Conservation (phyloP, 2,113 vertebrate species). For the Albula goreensis region DNA sequence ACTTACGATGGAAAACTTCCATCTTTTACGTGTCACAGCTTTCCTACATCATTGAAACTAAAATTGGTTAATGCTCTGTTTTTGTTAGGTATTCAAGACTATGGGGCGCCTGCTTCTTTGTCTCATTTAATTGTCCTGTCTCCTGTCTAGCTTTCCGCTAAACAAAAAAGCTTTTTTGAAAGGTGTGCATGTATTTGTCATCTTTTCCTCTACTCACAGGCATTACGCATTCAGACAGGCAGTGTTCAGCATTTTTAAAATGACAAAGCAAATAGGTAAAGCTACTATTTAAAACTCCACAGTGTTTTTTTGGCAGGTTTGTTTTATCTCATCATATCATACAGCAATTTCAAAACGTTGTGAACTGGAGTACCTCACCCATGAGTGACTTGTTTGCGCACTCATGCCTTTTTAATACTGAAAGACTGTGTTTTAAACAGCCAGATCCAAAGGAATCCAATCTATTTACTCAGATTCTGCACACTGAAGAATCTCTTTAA, state of each 20-base stretch:
- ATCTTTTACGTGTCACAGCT: not conserved
- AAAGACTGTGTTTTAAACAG: not conserved
- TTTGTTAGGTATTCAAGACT: not conserved
- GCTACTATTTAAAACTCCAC: slow-evolving; percentile 4
- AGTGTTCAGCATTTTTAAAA: not conserved
- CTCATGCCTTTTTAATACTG: not conserved
- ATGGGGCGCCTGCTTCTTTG: not conserved
- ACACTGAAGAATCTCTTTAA: not conserved
- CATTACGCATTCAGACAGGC: not conserved
- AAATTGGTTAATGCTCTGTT: not conserved
- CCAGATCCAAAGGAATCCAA: not conserved
- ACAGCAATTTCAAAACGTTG: not conserved
- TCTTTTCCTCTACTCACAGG: slow-evolving; percentile 7
- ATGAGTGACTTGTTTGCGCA: too few relatives aligned
- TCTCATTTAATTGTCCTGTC: slow-evolving; percentile 5
- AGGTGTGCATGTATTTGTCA: not conserved
- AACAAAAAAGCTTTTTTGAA: not conserved
- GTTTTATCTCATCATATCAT: not conserved
- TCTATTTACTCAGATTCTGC: not conserved
- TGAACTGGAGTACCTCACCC: not conserved
- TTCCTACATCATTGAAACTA: not conserved
- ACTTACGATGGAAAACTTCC: not conserved
- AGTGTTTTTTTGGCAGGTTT: not conserved
- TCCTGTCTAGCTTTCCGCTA: not conserved
- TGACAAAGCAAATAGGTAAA: not conserved